Evolutionary conservation across 2,113 vertebrate genomes (phyloP).

Genomic region (Redunca redunca): DNA sequence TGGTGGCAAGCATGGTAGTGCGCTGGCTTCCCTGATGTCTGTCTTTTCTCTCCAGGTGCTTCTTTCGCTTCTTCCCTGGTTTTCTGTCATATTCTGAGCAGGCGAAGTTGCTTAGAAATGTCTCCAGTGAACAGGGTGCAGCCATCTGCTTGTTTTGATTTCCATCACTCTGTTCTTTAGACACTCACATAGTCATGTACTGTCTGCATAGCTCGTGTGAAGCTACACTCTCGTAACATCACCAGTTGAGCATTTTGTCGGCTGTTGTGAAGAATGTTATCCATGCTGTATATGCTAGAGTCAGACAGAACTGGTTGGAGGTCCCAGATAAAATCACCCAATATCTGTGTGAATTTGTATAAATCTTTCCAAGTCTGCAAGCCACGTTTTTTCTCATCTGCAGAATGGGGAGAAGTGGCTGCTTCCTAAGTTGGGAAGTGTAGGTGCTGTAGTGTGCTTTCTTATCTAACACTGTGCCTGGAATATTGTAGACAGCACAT

Average conservation of each 20-base stretch:
- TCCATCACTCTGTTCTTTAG: not conserved
- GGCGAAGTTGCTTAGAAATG: not conserved
- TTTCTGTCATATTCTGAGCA: not conserved
- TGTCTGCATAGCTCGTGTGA: accelerated
- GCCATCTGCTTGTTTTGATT: not conserved
- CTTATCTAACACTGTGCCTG: not conserved
- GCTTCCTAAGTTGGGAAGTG: not conserved
- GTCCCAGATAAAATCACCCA: not conserved
- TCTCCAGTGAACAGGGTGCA: not conserved
- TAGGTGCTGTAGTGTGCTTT: accelerated
- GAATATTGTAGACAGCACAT: not conserved
- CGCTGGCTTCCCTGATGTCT: accelerated
- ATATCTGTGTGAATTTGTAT: not conserved
- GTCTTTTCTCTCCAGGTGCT: not conserved
- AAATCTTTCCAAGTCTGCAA: not conserved
- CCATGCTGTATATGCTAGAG: not conserved
- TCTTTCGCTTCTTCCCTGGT: not conserved
- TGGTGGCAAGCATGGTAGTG: no score
- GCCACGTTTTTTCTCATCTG: not conserved
- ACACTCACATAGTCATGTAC: no score
- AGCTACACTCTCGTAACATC: not conserved
- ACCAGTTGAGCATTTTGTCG: not conserved
- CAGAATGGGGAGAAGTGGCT: not conserved
- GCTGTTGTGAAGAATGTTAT: not conserved
- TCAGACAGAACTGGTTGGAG: not conserved